These are phyloP conservation scores for Caprella mutica DNA, from an alignment of 2,888 invertebrate species.

Conservation along the genomic window DNA sequence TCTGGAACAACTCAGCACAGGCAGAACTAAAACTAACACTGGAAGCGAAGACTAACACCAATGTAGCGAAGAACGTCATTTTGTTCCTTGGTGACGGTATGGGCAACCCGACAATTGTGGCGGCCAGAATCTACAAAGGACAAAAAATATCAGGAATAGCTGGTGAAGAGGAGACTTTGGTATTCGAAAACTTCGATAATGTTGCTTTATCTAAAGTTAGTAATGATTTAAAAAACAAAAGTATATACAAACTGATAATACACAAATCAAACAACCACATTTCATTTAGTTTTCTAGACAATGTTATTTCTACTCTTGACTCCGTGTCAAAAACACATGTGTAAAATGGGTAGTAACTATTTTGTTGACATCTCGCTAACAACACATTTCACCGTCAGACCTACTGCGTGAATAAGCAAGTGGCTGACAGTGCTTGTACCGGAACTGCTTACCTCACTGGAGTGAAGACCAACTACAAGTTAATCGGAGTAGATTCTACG, in stretches of 20 bases:
- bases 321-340: no score
- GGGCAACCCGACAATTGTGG: conserved; percentile 68
- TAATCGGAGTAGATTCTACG: conserved; percentile 12
- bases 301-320: no score
- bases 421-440: conserved; percentile 70
- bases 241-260: no score
- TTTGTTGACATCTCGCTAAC: no score
- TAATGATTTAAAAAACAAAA: no score
- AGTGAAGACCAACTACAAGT: conserved; percentile 55
- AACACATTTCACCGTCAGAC: no score
- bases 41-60: conserved; percentile 33
- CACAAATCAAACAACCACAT: no score
- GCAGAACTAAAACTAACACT: neutral
- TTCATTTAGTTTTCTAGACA: no score
- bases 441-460: conserved; percentile 69
- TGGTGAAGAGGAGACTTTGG: conserved; percentile 59
- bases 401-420: conserved; percentile 60
- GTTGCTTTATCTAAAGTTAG: conserved; percentile 62
- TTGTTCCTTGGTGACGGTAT: conserved; percentile 78
- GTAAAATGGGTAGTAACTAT: no score
- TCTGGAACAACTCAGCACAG: neutral
- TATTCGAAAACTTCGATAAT: conserved; percentile 64
- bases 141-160: conserved; percentile 45
- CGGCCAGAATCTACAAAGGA: conserved; percentile 61
- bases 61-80: conserved; percentile 54